Evolutionary conservation across 2,888 invertebrate species (phyloP).

Genomic region (Tribolium freemani): DNA sequence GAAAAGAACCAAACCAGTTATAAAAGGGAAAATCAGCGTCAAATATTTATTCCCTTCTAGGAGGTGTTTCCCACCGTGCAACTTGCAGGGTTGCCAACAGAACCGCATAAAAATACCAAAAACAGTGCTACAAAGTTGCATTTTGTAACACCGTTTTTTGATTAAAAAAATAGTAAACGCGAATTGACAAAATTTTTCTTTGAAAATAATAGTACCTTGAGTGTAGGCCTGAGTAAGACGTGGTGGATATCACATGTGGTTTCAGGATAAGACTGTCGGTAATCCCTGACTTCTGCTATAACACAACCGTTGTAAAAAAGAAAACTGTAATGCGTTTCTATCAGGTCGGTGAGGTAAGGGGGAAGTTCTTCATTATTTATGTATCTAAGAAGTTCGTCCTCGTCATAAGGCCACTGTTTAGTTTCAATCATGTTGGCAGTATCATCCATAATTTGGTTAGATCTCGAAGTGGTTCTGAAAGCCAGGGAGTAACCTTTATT

Average conservation of each 20-base stretch:
- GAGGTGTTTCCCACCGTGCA: no score
- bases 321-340: conserved; percentile 87
- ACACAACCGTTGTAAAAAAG: conserved; percentile 94
- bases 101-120: no score
- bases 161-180: no score
- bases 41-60: no score
- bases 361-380: conserved; percentile 94
- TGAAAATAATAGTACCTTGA: conserved; percentile 75
- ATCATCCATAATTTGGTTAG: conserved; percentile 70
- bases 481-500: conserved; percentile 88
- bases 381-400: conserved; percentile 88
- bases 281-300: conserved; percentile 91
- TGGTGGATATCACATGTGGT: conserved; percentile 87
- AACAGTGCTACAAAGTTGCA: no score
- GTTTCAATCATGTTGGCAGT: conserved; percentile 79
- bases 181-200: background rate
- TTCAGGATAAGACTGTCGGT: conserved; percentile 84
- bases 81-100: no score
- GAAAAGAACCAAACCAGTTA: background rate
- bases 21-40: no score
- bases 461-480: conserved; percentile 57
- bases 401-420: conserved; percentile 89
- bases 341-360: conserved; percentile 85
- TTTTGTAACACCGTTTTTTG: no score
- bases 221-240: conserved; percentile 88